Percentiles rank a stretch among this genome's conserved stretches.
These are phyloP conservation scores for Bembecia ichneumoniformis DNA, from an alignment of 2,888 invertebrate species.

Conservation along the genomic window DNA sequence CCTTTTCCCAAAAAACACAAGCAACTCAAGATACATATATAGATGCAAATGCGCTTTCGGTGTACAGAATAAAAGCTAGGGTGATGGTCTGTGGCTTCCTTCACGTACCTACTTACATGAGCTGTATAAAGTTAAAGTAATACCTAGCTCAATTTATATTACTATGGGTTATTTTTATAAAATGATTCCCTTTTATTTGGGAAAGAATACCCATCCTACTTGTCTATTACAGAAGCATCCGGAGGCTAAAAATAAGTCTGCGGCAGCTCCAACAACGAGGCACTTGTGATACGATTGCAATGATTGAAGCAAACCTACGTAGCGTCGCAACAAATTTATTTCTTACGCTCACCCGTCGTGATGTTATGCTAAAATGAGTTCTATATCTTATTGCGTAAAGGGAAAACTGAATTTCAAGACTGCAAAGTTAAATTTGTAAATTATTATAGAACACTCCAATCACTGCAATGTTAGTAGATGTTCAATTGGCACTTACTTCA, in stretches of 20 bases:
- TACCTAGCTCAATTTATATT: too few species aligned
- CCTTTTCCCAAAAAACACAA: too few species aligned
- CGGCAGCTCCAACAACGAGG: constrained; percentile 1
- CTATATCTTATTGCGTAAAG: not conserved
- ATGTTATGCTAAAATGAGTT: not conserved
- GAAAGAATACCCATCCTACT: not conserved
- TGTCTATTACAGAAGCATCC: constrained; percentile 6
- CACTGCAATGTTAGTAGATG: constrained; percentile 20
- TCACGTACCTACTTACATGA: too few species aligned
- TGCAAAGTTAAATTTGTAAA: constrained; percentile 14
- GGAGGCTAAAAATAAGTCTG: constrained; percentile 1
- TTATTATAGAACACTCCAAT: constrained; percentile 31
- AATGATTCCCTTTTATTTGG: not conserved
- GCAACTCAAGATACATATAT: too few species aligned
- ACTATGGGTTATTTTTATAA: too few species aligned
- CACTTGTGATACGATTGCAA: constrained; percentile 21
- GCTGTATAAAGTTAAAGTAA: too few species aligned
- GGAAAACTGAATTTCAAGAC: not conserved
- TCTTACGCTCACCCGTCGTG: not conserved
- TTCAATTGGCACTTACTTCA: too few species aligned
- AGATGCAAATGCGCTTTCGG: too few species aligned
- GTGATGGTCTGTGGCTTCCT: too few species aligned
- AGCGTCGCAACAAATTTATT: not conserved
- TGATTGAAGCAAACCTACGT: constrained; percentile 36
- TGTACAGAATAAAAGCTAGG: too few species aligned